Base-by-base conservation (phyloP, 2,888 invertebrate species). In the Dasysyrphus tricinctus region DNA sequence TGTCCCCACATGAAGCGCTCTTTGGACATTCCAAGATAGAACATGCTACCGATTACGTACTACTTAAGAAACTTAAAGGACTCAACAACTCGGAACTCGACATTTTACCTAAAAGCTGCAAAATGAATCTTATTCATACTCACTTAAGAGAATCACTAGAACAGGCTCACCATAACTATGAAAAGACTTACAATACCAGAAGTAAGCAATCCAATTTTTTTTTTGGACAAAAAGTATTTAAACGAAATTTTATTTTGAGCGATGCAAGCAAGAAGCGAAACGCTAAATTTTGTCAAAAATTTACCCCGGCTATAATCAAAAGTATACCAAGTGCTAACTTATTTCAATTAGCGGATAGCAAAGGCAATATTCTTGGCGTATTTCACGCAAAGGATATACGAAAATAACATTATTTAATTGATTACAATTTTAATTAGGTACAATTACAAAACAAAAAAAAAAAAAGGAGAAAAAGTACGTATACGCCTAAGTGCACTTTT, bases 111-210 rank as follows among this genome's bases (percentile, higher is more conserved):
- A 54, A 54, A 14, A 14, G 54, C 11, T 54, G 54, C 5, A 54
- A 54, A 54, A 54, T 29, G 29, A 54, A 54, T 14, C 9, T 54
- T 1, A 29, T 54, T 29, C 29, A 54, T 29, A 9, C 4, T 12
- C 54, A 54, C 24, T 29, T 54, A 54, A 54, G 29, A 54, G 9
- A 29, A 29, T 54, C 54, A 14, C 54, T 54, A 9, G 54, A 54
- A 5, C 54, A 54, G 29, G 8, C 1, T 12, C 8, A 39, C 12
- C 12, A 12, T 5, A 32, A 32, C 32, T 32, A 32, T 32, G 32
- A 32, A 32, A 32, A 32, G 32, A 32, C 3, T 32, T 49, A 49
- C 5, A 49, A 49, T 6, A 49, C 49, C 2, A 7, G 49, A 9
- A 19, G 49, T 49, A 49, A 49, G 5, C 19, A 11, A 3, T 49